Conservation (phyloP, 2,797 vertebrate genomes). For the Mormyrops attenuatus region DNA sequence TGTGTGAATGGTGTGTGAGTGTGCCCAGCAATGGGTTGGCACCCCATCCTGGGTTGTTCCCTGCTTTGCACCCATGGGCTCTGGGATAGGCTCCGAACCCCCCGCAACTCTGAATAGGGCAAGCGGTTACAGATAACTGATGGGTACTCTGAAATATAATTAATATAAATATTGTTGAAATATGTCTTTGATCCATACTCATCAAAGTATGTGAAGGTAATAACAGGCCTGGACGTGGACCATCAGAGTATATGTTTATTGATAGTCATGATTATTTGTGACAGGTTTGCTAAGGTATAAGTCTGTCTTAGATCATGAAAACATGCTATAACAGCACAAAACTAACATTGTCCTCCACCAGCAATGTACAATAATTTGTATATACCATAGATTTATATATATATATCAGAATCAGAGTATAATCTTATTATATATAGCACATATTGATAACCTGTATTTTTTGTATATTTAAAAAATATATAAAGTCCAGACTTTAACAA, state of each 20-base stretch:
- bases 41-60: not conserved
- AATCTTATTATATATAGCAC: conserved; percentile 39
- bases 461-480: conserved; percentile 67
- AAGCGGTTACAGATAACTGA: not conserved
- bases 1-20: not conserved
- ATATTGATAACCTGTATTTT: conserved; percentile 41
- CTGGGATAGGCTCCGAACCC: not conserved
- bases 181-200: not conserved
- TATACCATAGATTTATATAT: conserved; percentile 37
- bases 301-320: conserved; percentile 55
- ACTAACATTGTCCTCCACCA: conserved; percentile 43
- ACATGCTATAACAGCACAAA: conserved; percentile 62
- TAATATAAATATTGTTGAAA: not conserved
- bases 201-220: not conserved
- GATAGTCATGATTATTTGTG: conserved; percentile 46
- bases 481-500: conserved; percentile 61
- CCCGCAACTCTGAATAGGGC: not conserved
- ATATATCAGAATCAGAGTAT: conserved; percentile 30
- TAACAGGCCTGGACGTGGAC: not conserved
- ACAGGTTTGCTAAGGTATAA: conserved; percentile 51
- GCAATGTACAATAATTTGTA: conserved; percentile 51
- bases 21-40: not conserved
- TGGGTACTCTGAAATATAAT: not conserved
- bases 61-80: not conserved
- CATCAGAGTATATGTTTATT: conserved; percentile 52